These are phyloP conservation scores for Clunio marinus DNA, from an alignment of 2,888 invertebrate genomes.

Conservation along the genomic window DNA sequence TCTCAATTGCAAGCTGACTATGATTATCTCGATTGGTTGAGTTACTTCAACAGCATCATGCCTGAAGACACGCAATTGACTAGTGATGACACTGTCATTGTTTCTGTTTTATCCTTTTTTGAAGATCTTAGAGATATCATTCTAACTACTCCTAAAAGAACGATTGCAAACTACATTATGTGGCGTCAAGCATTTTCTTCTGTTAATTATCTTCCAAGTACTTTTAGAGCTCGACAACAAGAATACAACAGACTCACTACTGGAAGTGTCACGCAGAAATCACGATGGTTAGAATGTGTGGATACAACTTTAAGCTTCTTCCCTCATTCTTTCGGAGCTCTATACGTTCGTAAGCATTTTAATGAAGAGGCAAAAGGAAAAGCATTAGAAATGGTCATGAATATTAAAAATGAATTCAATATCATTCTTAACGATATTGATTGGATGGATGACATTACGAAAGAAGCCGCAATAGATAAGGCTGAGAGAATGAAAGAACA, in stretches of 20 bases:
- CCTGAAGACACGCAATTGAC: constrained; percentile 38
- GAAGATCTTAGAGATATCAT: constrained; percentile 40
- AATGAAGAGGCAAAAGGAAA: constrained; percentile 41
- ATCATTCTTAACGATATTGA: constrained; percentile 27
- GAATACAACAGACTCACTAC: constrained; percentile 39
- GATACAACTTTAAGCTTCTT: constrained; percentile 7
- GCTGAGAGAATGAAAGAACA: constrained; percentile 16
- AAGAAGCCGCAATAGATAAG: constrained; percentile 57
- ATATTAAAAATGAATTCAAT: constrained; percentile 26
- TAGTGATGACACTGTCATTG: constrained; percentile 39
- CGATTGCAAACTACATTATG: constrained; percentile 41
- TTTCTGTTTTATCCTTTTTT: constrained; percentile 39
- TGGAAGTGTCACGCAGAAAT: background rate
- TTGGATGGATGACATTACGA: constrained; percentile 29
- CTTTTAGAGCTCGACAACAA: constrained; percentile 41
- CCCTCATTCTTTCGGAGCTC: constrained; percentile 36
- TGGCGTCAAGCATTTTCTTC: constrained; percentile 41
- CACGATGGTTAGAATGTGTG: constrained; percentile 15
- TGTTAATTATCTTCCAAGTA: constrained; percentile 41
- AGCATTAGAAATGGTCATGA: constrained; percentile 1
- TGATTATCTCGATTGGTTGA: constrained; percentile 41
- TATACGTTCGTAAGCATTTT: constrained; percentile 41
- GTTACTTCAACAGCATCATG: constrained; percentile 40
- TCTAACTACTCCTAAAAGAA: constrained; percentile 39
- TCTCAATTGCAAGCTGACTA: constrained; percentile 38